Evolutionary conservation across 1,140 invertebrate species (phyloP), one percentile per base, ranked within the genome.

Genomic region (Papilio helenus): DNA sequence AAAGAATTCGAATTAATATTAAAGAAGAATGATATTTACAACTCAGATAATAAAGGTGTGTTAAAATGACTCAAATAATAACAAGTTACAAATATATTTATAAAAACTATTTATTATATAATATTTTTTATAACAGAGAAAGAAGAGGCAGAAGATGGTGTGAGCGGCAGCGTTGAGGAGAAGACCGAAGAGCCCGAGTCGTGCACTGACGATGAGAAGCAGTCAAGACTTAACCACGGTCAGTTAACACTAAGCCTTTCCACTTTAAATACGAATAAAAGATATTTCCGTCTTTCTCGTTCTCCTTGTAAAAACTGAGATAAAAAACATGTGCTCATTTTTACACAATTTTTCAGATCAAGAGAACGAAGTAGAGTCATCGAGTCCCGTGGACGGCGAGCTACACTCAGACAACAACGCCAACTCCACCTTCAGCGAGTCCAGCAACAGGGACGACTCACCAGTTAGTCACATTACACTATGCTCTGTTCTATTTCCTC

Each of bases 1-100:
- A 94, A 94, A 79, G 93, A 95, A 76, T 91, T 95, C 80, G 90
- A 95, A 82, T 84, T 92, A 81, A 94, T 94, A 89, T 85, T 95
- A 79, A 89, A 93, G 81, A 92, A 90, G 80, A 94, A 94, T 82
- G 88, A 91, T 79, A 85, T 92, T 76, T 92, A 92, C 71, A 91
- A 90, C 65, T 80, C 81, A 0, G 88, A 90, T 85, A 84, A 73
- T 72, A 90, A 81, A 87, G 90, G 89, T 65, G 5, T 61, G 44
- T 34, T 44, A n/a, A 72, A 72, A 72, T 34, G 9, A 7, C 26
- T 72, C 12, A 3, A 46, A 12, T n/a, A n/a, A n/a, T n/a, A n/a
- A n/a, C n/a, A n/a, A n/a, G n/a, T n/a, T n/a, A n/a, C n/a, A n/a
- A n/a, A n/a, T n/a, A n/a, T n/a, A n/a, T n/a, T n/a, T n/a, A n/a